These are phyloP conservation scores for Smithornis capensis DNA, from an alignment of 2,113 vertebrate genomes.

Conservation along the genomic window DNA sequence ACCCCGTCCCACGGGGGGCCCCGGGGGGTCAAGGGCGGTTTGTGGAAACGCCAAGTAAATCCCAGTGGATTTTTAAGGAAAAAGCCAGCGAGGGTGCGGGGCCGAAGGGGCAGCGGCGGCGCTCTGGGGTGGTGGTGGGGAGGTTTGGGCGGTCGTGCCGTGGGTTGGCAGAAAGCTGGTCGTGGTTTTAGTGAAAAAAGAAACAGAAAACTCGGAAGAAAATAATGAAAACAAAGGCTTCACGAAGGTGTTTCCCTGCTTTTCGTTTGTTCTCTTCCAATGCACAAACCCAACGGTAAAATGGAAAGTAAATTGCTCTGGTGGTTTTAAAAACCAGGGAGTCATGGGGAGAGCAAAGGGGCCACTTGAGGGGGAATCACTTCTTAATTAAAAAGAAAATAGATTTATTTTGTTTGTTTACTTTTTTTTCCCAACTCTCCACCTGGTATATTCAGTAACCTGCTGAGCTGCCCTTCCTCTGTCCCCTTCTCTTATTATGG, in stretches of 20 bases:
- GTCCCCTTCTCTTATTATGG: fast-evolving
- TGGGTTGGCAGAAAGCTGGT: not conserved
- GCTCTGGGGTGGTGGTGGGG: fast-evolving
- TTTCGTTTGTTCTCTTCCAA: not conserved
- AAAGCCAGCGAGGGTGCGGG: fast-evolving
- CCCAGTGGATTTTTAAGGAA: fast-evolving
- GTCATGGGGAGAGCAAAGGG: not conserved
- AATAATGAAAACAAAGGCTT: not conserved
- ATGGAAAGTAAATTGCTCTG: not conserved
- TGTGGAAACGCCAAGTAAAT: not conserved
- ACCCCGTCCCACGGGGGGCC: not conserved
- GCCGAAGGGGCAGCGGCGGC: fast-evolving
- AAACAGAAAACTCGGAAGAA: not conserved
- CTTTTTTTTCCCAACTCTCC: not conserved
- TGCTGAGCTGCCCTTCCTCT: not conserved
- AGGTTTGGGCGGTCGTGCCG: fast-evolving
- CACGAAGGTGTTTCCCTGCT: fast-evolving
- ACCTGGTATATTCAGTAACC: not conserved
- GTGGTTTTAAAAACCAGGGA: not conserved
- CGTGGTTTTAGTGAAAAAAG: fast-evolving
- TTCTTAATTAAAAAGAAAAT: not conserved
- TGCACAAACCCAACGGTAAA: not conserved
- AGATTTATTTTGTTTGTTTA: not conserved
- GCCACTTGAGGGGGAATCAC: fast-evolving
- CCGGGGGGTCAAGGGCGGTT: not conserved